phyloP scores from a whole-genome alignment of 2,113 vertebrate genomes.

The Crotalus tigris region DNA sequence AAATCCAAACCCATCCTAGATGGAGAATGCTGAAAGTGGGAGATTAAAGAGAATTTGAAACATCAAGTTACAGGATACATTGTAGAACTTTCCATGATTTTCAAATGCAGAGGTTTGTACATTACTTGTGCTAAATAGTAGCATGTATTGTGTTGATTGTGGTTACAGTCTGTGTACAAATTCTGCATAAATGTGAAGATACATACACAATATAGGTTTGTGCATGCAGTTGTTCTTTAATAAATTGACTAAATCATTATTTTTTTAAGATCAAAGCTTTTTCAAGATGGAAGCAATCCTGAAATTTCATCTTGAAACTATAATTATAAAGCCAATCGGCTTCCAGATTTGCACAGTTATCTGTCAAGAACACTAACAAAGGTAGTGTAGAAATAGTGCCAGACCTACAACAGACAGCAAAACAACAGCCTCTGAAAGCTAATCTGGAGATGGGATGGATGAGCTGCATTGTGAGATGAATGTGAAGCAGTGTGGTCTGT shows the following conservation, averaged over 20 bases:
- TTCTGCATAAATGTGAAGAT: neutral
- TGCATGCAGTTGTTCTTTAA: neutral
- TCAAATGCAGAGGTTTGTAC: neutral
- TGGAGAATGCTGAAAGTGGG: neutral
- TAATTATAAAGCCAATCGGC: slow-evolving; percentile 34
- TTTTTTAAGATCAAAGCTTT: neutral
- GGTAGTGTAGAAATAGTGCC: slow-evolving; percentile 46
- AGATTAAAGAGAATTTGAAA: neutral
- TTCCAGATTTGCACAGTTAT: slow-evolving; percentile 41
- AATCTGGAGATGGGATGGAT: slow-evolving; percentile 54
- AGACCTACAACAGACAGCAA: slow-evolving; percentile 61
- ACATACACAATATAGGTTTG: neutral
- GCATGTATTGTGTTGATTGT: neutral
- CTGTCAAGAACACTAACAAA: slow-evolving; percentile 39
- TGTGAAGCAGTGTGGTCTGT: slow-evolving; percentile 71
- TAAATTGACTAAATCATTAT: neutral
- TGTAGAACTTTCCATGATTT: neutral
- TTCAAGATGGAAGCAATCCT: slow-evolving; percentile 15
- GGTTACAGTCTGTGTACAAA: neutral
- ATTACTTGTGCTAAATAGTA: neutral
- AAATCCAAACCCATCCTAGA: neutral
- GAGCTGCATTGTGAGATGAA: slow-evolving; percentile 68
- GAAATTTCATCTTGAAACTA: slow-evolving; percentile 32
- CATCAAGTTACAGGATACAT: neutral
- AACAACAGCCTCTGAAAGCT: slow-evolving; percentile 61